Evolutionary conservation across 2,113 vertebrate species (phyloP), one percentile per base, ranked within the genome.

Genomic region (Echinops telfairi): DNA sequence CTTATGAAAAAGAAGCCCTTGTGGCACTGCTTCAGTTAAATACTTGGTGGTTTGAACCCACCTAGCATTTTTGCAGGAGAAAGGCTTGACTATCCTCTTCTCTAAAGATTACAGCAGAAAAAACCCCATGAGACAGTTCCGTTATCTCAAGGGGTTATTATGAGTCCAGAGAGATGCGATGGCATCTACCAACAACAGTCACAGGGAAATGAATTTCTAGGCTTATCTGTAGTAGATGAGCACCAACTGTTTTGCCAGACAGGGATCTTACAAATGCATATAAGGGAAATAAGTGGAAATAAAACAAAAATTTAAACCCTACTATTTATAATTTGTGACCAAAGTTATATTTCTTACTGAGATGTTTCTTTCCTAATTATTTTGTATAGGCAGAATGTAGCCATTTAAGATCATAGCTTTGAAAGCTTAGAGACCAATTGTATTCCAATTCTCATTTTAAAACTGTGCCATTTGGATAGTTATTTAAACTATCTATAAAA

Each of bases 271-370:
- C 31, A 33, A 16, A 71, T 33, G 9, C 14, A 33, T 17, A n/a
- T 71, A 71, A 81, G 29, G 53, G 27, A 94, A 84, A 7, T 73
- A 31, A 84, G 10, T 47, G 43, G 83, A 78, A 82, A 58, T 87
- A 1, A 92, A 83, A 27, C 17, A 53, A 53, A 53, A 53, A 47
- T 73, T 66, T 91, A 53, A 53, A 43, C 84, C 5, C 71, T 90
- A 38, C 9, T 89, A 43, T 70, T 89, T 96, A 29, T 17, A 92
- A 25, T 90, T 90, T 82, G 66, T 82, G 16, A 3, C 22, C 5
- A 31, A 14, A 17, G 79, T 83, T 93, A 22, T 94, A 1, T 79
- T 95, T 96, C 23, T 91, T 88, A 15, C 43, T 81, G 92, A 90
- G 20, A 62, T 89, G 92, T 53, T 53, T 94, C 20, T 38, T 95